Conservation (phyloP, 2,113 vertebrate genomes). For the Myotis yumanensis region DNA sequence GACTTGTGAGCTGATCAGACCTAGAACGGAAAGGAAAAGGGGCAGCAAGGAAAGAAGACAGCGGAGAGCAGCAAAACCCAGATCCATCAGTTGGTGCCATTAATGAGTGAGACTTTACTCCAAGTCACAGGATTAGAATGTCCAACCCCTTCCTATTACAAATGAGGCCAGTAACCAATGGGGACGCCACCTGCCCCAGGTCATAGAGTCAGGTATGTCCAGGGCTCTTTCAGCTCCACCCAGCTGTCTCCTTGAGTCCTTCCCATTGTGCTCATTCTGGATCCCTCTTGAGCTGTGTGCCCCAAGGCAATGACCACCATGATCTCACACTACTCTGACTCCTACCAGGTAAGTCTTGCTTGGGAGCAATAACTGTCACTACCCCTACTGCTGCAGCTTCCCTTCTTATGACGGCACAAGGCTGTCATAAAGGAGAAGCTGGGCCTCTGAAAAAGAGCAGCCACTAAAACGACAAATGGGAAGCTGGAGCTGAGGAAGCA, state of each 20-base stretch:
- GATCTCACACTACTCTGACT: background rate
- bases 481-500: background rate
- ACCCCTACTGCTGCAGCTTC: background rate
- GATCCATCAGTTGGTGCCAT: background rate
- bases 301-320: background rate
- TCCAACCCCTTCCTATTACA: background rate
- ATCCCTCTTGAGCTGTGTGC: background rate
- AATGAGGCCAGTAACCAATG: background rate
- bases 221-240: background rate
- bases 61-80: background rate
- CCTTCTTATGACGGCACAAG: background rate
- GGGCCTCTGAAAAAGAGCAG: background rate
- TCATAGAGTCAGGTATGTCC: background rate
- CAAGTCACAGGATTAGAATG: background rate
- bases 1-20: background rate
- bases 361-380: background rate
- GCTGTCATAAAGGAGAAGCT: background rate
- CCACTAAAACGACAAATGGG: background rate
- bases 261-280: background rate
- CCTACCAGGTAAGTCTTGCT: background rate
- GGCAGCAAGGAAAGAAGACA: background rate
- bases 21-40: background rate
- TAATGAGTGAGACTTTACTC: slow-evolving; percentile 22
- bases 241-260: background rate
- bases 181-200: background rate